Base-by-base conservation (phyloP, 1,140 invertebrate species). In the Cepaea nemoralis region DNA sequence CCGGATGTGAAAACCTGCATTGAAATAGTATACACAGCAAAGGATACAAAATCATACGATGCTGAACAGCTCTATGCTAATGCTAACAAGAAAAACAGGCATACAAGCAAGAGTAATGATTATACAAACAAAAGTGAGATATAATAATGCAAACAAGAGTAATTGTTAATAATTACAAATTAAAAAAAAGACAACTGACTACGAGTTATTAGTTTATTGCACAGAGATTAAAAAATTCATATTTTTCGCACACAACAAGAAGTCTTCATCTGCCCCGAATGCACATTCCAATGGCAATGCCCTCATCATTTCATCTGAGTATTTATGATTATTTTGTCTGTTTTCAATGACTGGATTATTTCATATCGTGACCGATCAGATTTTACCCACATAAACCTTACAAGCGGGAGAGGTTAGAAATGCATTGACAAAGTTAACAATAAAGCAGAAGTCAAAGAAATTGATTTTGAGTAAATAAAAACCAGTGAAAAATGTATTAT, bases 131-230 rank as follows among this genome's bases (percentile, higher is more conserved):
- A n/a, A n/a, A n/a, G n/a, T n/a, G n/a, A n/a, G n/a, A n/a, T n/a
- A n/a, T n/a, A n/a, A n/a, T n/a, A n/a, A n/a, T n/a, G n/a, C n/a
- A n/a, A n/a, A n/a, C n/a, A n/a, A n/a, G 59, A 63, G 59, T 63
- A 63, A 63, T 63, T n/a, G 27, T 31, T 40, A 71, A 40, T 71
- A 12, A 71, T 55, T 10, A 55, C 19, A 55, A 55, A 55, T 55
- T 42, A 27, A 2, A 2, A 40, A 42, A 27, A 74, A 40, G 31
- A 75, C 48, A 75, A 66, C 37, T 33, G 75, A 77, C 74, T 77
- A 77, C 75, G 35, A 66, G 75, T 75, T 75, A 75, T 75, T 75
- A 8, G 42, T 75, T 75, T 77, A 77, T 77, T 77, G 75, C 75
- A 77, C 75, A 77, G 75, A 77, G 55, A 77, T 77, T 33, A 59